Evolutionary conservation across 2,888 invertebrate species (phyloP).

Genomic region (Synergus itoensis): DNA sequence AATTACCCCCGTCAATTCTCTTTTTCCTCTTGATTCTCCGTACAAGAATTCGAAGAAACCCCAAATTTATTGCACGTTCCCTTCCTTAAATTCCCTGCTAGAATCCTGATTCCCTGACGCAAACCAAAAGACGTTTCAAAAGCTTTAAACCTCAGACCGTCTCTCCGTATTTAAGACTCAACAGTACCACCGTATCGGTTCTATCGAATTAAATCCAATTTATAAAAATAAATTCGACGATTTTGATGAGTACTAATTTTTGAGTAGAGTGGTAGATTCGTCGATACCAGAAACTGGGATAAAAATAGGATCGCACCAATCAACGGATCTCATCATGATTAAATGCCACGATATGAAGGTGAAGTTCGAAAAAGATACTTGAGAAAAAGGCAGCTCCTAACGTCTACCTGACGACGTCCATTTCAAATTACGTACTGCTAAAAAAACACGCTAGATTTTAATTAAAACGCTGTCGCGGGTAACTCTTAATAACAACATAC

Average conservation of each 20-base stretch:
- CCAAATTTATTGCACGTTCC: constrained; percentile 2
- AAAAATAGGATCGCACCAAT: neutral
- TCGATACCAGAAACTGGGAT: neutral
- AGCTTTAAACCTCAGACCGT: constrained; percentile 7
- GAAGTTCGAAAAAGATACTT: constrained; percentile 39
- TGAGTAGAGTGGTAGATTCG: constrained; percentile 32
- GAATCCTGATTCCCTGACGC: neutral
- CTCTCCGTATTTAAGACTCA: constrained; percentile 6
- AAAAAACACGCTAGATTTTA: constrained; percentile 46
- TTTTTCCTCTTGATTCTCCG: neutral
- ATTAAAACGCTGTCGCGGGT: constrained; percentile 51
- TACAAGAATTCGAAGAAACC: neutral
- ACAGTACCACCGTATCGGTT: constrained; percentile 37
- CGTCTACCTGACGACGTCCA: constrained; percentile 52
- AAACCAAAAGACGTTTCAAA: constrained; percentile 26
- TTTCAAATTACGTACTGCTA: constrained; percentile 58
- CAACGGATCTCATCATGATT: constrained; percentile 19
- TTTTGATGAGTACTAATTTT: neutral
- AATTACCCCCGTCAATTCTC: neutral
- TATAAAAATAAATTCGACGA: neutral
- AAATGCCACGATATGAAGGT: constrained; percentile 4
- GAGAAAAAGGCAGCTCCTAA: constrained; percentile 52
- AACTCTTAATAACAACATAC: constrained; percentile 48
- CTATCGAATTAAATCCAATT: neutral
- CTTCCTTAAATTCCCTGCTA: neutral